These are phyloP conservation scores for Pseudomyrmex dendroicus DNA, from an alignment of 1,140 invertebrate species.

Conservation along the genomic window DNA sequence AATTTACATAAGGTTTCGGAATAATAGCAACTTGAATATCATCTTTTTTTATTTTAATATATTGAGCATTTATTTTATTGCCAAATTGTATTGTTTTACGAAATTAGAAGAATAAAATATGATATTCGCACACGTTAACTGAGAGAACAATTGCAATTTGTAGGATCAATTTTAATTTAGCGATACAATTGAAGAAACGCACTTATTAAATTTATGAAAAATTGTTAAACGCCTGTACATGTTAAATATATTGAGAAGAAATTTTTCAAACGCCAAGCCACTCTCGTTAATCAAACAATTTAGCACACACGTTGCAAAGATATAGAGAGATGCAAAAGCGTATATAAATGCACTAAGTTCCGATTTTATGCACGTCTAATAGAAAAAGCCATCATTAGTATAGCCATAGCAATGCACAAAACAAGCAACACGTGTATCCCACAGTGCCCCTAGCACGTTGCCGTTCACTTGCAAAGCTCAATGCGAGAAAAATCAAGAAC, in stretches of 20 bases:
- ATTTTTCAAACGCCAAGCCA: constrained; percentile 13
- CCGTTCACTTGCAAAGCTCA: constrained; percentile 18
- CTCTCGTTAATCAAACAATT: constrained; percentile 14
- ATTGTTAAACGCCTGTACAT: neutral
- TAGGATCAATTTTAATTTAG: constrained; percentile 22
- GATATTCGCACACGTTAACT: neutral
- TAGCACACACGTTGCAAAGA: constrained; percentile 9
- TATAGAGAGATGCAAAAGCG: constrained; percentile 49
- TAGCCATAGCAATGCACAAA: constrained; percentile 17
- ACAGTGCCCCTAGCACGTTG: neutral
- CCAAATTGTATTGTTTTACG: constrained; percentile 14
- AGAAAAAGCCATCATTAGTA: neutral
- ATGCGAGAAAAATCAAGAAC: constrained; percentile 14
- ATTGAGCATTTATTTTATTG: constrained; percentile 8
- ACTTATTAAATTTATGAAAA: constrained; percentile 30
- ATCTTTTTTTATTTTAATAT: neutral
- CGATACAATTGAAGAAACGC: constrained; percentile 9
- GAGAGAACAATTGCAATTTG: constrained; percentile 1
- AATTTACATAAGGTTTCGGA: constrained; percentile 28
- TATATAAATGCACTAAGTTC: constrained; percentile 13
- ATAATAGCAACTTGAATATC: constrained; percentile 7
- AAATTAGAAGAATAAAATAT: constrained; percentile 23
- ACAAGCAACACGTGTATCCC: constrained; percentile 14
- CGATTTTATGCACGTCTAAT: constrained; percentile 16
- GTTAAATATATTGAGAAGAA: constrained; percentile 20